Evolutionary conservation across 2,888 invertebrate species (phyloP).

Genomic region (Cataglyphis altisquamis): DNA sequence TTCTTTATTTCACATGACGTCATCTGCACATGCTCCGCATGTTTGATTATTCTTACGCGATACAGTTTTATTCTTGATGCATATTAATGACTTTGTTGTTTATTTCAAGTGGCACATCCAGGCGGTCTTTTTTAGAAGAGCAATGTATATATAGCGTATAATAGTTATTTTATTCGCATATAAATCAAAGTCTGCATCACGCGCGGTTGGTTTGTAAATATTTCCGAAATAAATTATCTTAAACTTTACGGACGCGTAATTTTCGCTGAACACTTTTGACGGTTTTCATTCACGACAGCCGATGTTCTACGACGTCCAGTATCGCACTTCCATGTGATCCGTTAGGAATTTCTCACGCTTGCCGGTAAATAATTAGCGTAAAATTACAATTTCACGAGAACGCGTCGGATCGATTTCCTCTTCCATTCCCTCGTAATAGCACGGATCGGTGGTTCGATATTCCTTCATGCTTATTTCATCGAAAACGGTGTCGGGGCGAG

Average conservation of each 20-base stretch:
- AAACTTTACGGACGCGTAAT: slow-evolving; percentile 3
- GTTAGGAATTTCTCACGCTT: slow-evolving; percentile 34
- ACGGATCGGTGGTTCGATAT: slow-evolving; percentile 11
- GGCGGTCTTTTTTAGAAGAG: neutral
- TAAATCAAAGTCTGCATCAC: slow-evolving; percentile 29
- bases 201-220: slow-evolving; percentile 6
- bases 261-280: slow-evolving; percentile 36
- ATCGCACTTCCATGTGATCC: slow-evolving; percentile 24
- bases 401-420: slow-evolving; percentile 24
- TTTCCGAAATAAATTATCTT: slow-evolving; percentile 24
- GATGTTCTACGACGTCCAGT: neutral
- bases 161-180: slow-evolving; percentile 29
- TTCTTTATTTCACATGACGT: slow-evolving; percentile 19
- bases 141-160: neutral
- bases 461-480: neutral
- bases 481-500: slow-evolving; percentile 5
- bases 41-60: neutral
- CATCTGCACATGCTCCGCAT: neutral
- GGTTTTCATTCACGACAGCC: slow-evolving; percentile 1
- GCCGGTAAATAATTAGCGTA: slow-evolving; percentile 15
- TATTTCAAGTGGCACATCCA: slow-evolving; percentile 35
- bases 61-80: slow-evolving; percentile 21
- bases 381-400: slow-evolving; percentile 30
- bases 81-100: slow-evolving; percentile 25
- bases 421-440: neutral